Conservation (phyloP, 1,140 invertebrate genomes). For the Camponotus pennsylvanicus region DNA sequence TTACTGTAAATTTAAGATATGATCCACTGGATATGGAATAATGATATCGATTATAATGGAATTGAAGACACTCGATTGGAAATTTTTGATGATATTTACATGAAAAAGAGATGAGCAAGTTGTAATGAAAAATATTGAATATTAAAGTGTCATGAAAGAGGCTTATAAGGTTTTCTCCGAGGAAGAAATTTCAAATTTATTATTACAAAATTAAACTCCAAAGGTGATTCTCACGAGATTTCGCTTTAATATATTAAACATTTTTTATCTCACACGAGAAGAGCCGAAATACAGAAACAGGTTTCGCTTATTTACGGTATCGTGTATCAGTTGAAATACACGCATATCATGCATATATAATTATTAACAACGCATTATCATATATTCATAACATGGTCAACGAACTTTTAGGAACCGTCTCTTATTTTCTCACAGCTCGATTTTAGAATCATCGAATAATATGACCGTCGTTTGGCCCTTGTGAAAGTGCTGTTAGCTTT, state of each 20-base stretch:
- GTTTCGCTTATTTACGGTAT: conserved; percentile 6
- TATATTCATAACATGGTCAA: neutral
- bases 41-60: neutral
- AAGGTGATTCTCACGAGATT: neutral
- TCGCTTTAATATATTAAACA: conserved; percentile 26
- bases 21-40: neutral
- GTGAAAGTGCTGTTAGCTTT: conserved; percentile 38
- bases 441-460: neutral
- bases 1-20: neutral
- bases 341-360: neutral
- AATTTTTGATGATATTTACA: neutral
- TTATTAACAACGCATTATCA: conserved; percentile 34
- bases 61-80: neutral
- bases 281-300: neutral
- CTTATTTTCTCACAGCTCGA: conserved; percentile 18
- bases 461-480: neutral
- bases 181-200: neutral
- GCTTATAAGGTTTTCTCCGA: neutral
- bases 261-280: neutral
- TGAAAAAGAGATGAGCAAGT: neutral
- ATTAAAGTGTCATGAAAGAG: neutral
- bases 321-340: conserved; percentile 27
- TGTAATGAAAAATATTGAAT: neutral
- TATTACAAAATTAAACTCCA: neutral
- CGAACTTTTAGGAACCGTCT: neutral